Base-by-base conservation (phyloP, 1,140 invertebrate genomes). In the Globodera rostochiensis region DNA sequence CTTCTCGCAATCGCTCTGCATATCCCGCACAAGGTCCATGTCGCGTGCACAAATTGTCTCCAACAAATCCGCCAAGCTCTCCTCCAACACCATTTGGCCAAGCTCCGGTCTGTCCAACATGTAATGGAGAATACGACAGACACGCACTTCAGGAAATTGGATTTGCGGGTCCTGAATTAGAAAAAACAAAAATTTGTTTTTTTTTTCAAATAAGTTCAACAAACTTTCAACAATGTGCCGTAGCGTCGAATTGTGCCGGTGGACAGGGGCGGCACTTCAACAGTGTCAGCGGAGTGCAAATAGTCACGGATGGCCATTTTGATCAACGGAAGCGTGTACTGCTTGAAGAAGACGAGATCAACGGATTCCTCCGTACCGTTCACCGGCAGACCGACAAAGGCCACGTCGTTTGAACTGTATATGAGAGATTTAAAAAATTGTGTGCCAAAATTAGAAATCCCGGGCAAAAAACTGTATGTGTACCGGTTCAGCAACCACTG, bases 71-170 rank as follows among this genome's bases (percentile, higher is more conserved):
- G 94, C 93, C 8, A 96, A 91, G 80, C 96, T 94, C 90, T 94
- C 93, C 87, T 96, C 95, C 74, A 96, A 90, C 84, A 97, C 95
- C 11, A 93, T 92, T 71, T 93, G 93, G 13, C 95, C 94, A 78
- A 97, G 94, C 90, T 96, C 95, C 64, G 94, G 93, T 90, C 96
- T 95, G 89, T 97, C 95, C 45, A 97, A 91, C 50, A 97, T 91
- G 60, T 95, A 95, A 8, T 95, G 93, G 79, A 97, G 91, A 74
- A 97, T 93, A 83, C 94, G 92, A 89, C 95, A 97, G 6, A 95
- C 94, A 19, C 87, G 80, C 7, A 89, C 88, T 79, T 89, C 88
- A 0, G 87, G 80, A 75, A 89, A 89, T 74, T 89, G 89, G 45
- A 85, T 76, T 70, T 87, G 79, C 36, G 69, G 53, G 13, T 87